Base-by-base conservation (phyloP, 30 jellyfish, hydroid and myxozoan species). In the Hydractinia symbiolongicarpus region DNA sequence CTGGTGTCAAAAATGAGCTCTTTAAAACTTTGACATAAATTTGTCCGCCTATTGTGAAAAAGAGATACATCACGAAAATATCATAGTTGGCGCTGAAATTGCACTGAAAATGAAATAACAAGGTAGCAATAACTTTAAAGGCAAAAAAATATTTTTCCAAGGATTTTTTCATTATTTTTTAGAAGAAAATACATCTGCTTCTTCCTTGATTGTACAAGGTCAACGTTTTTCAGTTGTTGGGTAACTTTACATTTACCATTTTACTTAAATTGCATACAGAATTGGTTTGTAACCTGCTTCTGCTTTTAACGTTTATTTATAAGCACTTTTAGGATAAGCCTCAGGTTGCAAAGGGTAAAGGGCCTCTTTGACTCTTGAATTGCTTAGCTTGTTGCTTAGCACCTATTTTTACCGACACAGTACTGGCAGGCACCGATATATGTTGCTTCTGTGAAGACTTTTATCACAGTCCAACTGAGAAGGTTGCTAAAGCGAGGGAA, bases 141-240 rank as follows among this genome's bases (percentile, higher is more conserved):
- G 44, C 44, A 30, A 30, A 30, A 30, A 30, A 30, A 30, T 30
- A 30, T 30, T 30, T 2, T 30, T 30, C 44, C 44, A 30, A 30
- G 44, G 44, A 30, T 30, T 30, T 30, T 30, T 30, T 2, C 1
- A 0, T 30, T 30, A 30, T 30, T 30, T 30, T 64, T 6, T 64
- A 64, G 74, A 51, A 13, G 40, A 44, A 6, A 64, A 64, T 55
- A 11, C 55, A n/a, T 78, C 73, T 53, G 40, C 85, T 21, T 53
- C 85, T 53, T 20, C 53, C 66, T 54, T 94, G 53, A 67, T 94
- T 7, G 90, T 85, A 8, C 89, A 88, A 82, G 89, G 86, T 6
- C 96, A 94, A 56, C 84, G 81, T 8, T 83, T 82, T 62, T 96
- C 90, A 14, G 96, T 94, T 17, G 99, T 94, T 58, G 99, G 99